Conservation (phyloP, 1,140 invertebrate species). For the Drosophila insularis region DNA sequence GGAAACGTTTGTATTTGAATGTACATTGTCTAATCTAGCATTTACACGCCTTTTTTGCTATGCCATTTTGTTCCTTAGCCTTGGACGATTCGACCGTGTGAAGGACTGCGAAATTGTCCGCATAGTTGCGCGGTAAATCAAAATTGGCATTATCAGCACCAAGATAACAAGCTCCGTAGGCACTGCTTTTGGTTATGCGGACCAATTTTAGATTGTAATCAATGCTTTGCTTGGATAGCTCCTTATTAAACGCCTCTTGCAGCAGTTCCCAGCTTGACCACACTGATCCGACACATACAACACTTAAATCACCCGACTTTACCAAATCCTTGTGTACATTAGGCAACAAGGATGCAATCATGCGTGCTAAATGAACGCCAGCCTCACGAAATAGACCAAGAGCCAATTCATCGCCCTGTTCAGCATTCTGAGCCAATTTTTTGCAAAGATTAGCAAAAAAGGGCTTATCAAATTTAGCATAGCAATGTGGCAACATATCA, state of each 20-base stretch:
- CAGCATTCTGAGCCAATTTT: slow-evolving; percentile 87
- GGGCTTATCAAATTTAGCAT: slow-evolving; percentile 93
- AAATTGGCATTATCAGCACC: slow-evolving; percentile 86
- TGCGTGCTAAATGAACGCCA: slow-evolving; percentile 88
- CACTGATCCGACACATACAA: slow-evolving; percentile 97
- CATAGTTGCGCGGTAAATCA: slow-evolving; percentile 82
- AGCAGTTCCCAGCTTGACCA: slow-evolving; percentile 96
- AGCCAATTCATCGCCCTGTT: slow-evolving; percentile 88
- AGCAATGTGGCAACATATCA: slow-evolving; percentile 89
- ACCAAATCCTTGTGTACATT: slow-evolving; percentile 86
- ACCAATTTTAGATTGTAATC: slow-evolving; percentile 86
- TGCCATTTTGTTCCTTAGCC: slow-evolving; percentile 34
- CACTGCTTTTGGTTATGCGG: slow-evolving; percentile 86
- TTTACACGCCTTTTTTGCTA: neutral
- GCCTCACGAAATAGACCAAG: slow-evolving; percentile 89
- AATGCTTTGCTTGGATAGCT: slow-evolving; percentile 83
- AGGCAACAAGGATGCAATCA: slow-evolving; percentile 88
- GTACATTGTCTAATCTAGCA: slow-evolving; percentile 14
- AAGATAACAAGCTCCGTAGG: slow-evolving; percentile 89
- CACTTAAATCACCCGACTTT: slow-evolving; percentile 86
- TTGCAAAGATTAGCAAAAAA: slow-evolving; percentile 90
- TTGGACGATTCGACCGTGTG: slow-evolving; percentile 63
- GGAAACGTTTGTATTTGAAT: slow-evolving; percentile 28
- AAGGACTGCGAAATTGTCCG: slow-evolving; percentile 83
- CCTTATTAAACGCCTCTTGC: slow-evolving; percentile 86